Evolutionary conservation across 2,888 invertebrate genomes (phyloP).

Genomic region (Phengaris arion): DNA sequence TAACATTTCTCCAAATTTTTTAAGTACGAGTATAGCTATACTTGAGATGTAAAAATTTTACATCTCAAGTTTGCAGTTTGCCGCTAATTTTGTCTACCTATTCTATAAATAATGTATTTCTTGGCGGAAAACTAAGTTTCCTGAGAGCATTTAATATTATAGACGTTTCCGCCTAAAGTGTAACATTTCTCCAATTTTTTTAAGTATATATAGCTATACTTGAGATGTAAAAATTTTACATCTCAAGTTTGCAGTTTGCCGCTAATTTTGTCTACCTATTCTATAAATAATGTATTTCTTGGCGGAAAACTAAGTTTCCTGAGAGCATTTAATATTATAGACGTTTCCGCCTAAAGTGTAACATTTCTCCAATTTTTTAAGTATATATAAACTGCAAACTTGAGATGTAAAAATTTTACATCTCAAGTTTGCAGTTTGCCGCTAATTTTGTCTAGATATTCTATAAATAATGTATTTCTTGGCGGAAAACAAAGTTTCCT

Average conservation of each 20-base stretch:
- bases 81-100: conserved; percentile 2
- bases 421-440: conserved; percentile 3
- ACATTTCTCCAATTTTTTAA: too few relatives aligned
- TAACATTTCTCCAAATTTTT: too few relatives aligned
- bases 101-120: not conserved
- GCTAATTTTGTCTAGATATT: conserved; percentile 1
- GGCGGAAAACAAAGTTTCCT: not conserved
- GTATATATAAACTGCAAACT: too few relatives aligned
- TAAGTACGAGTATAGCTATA: too few relatives aligned
- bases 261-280: conserved; percentile 3
- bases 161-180: too few relatives aligned
- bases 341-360: too few relatives aligned
- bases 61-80: conserved; percentile 3
- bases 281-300: not conserved
- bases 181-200: too few relatives aligned
- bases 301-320: not conserved
- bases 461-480: not conserved
- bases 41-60: too few relatives aligned
- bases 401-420: too few relatives aligned
- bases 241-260: conserved; percentile 3
- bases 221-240: too few relatives aligned
- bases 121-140: not conserved
- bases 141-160: not conserved
- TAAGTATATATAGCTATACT: too few relatives aligned
- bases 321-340: not conserved